Evolutionary conservation across 2,113 vertebrate species (phyloP).

Genomic region (Platichthys flesus): DNA sequence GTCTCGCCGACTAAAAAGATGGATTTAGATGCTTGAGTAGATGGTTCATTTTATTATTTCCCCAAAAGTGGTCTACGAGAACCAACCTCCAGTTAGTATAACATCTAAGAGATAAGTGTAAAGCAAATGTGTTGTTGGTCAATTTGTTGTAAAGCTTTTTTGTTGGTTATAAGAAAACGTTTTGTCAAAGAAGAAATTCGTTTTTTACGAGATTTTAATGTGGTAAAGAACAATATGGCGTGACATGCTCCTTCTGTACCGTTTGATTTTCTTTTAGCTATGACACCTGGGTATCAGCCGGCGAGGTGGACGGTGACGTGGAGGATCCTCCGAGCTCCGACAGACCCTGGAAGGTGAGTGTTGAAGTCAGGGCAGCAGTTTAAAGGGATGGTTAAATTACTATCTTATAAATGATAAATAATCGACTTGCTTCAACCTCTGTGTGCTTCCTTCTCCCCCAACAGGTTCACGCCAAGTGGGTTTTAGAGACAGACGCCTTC

Average conservation of each 20-base stretch:
- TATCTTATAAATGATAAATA: background rate
- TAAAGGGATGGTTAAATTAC: background rate
- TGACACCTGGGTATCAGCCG: slow-evolving; percentile 93
- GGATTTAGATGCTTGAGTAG: too few species aligned
- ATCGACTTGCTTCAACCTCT: background rate
- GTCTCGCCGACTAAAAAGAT: too few species aligned
- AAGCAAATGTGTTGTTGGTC: background rate
- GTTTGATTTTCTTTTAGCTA: slow-evolving; percentile 82
- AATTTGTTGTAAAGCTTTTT: background rate
- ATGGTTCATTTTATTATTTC: too few species aligned
- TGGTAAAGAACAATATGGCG: too few species aligned
- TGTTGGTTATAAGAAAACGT: background rate
- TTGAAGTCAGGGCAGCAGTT: background rate
- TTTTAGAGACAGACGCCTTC: slow-evolving; percentile 93
- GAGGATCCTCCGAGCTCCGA: slow-evolving; percentile 93
- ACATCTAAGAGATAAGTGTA: background rate
- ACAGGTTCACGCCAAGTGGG: slow-evolving; percentile 95
- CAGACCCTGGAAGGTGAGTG: slow-evolving; percentile 92
- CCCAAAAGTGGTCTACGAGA: too few species aligned
- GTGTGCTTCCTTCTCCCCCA: background rate
- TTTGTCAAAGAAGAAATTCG: too few species aligned
- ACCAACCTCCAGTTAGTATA: background rate
- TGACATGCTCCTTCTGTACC: background rate
- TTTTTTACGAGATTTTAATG: too few species aligned
- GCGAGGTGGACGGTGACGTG: slow-evolving; percentile 91